A percentile compares a stretch with the other conserved stretches of the same genome.
Evolutionary conservation across 2,797 vertebrate genomes (phyloP).

Genomic region (Crenuchus spilurus): DNA sequence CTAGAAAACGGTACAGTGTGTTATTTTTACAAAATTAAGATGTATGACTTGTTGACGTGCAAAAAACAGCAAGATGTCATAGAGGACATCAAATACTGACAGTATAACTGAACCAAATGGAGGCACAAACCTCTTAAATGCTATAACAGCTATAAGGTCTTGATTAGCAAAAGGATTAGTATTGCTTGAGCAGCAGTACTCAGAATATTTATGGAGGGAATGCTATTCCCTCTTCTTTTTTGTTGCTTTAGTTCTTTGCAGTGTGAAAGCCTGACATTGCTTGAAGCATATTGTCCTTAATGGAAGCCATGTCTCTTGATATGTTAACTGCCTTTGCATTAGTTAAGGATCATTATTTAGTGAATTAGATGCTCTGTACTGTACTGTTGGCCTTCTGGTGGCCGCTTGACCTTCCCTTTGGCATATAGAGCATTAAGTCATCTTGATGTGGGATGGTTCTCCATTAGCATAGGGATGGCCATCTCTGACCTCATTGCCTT

Average conservation of each 20-base stretch:
- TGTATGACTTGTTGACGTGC: not conserved
- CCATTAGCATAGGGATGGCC: conserved; percentile 40
- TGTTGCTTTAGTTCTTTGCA: not conserved
- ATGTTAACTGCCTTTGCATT: conserved; percentile 21
- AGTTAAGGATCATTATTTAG: conserved; percentile 44
- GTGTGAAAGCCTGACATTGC: not conserved
- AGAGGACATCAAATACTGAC: not conserved
- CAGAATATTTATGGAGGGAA: not conserved
- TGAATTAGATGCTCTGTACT: conserved; percentile 27
- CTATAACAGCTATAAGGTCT: not conserved
- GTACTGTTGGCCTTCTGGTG: conserved; percentile 28
- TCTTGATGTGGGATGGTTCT: conserved; percentile 37
- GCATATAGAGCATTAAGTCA: conserved; percentile 50
- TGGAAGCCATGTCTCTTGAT: conserved; percentile 3
- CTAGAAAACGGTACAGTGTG: too few species aligned
- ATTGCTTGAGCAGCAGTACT: not conserved
- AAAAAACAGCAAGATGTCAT: not conserved
- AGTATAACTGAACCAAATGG: not conserved
- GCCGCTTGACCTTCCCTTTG: conserved; percentile 48
- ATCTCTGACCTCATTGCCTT: conserved; percentile 42
- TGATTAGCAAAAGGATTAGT: not conserved
- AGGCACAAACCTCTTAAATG: not conserved
- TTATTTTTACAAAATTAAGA: not conserved
- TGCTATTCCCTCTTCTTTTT: not conserved
- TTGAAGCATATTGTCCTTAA: conserved; percentile 8